A percentile compares a stretch with the other conserved stretches of the same genome.
Evolutionary conservation across 2,113 vertebrate genomes (phyloP).

Genomic region (Megatriorchis doriae): DNA sequence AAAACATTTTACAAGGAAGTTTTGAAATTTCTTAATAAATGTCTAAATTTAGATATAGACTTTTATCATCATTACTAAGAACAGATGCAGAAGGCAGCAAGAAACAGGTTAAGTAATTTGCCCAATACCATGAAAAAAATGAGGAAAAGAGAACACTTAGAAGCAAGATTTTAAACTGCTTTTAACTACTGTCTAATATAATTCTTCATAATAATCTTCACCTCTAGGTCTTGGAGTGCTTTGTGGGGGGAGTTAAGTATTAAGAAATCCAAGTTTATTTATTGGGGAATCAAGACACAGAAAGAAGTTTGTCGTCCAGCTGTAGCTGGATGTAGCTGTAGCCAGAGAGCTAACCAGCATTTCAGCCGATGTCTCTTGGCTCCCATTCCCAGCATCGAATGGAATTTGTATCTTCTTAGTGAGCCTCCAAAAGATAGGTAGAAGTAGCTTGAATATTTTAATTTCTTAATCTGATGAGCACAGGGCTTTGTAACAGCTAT

Average conservation of each 20-base stretch:
- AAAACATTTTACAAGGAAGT: background rate
- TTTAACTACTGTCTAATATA: background rate
- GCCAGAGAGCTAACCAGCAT: background rate
- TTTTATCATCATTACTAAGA: background rate
- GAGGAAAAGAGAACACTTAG: background rate
- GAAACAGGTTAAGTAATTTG: background rate
- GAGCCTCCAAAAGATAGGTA: background rate
- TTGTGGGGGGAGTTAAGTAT: background rate
- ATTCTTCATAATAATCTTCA: background rate
- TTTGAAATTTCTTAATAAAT: background rate
- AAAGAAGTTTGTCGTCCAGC: background rate
- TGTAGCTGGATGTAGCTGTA: background rate
- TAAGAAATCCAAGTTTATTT: fast-evolving
- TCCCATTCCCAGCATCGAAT: background rate
- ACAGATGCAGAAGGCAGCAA: background rate
- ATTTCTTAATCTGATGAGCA: background rate
- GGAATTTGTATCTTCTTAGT: background rate
- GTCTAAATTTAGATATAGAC: background rate
- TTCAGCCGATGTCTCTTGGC: background rate
- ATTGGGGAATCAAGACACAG: background rate
- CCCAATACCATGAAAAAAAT: background rate
- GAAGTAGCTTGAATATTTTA: background rate
- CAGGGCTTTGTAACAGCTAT: background rate
- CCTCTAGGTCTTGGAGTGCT: background rate
- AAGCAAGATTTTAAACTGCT: background rate